Percentiles rank a stretch among this genome's conserved stretches.
These are phyloP conservation scores for Tapirus indicus DNA, from an alignment of 2,797 vertebrate genomes.

Conservation along the genomic window DNA sequence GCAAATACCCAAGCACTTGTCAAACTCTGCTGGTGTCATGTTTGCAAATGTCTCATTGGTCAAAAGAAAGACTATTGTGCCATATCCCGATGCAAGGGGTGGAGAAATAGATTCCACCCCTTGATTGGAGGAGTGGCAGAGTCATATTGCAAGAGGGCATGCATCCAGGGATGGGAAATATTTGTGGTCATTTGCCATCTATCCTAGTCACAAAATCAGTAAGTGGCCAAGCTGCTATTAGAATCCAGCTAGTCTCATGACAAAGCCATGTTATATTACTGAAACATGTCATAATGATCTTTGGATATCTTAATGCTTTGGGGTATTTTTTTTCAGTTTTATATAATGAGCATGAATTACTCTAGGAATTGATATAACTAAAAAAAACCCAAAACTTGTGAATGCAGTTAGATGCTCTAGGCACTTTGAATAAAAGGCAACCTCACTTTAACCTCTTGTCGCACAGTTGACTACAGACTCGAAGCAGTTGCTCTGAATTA, in stretches of 20 bases:
- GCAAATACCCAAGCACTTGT: neutral
- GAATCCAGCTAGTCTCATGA: neutral
- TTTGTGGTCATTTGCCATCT: neutral
- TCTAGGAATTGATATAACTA: neutral
- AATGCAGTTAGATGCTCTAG: neutral
- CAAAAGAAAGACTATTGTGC: neutral
- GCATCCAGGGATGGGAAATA: neutral
- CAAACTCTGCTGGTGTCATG: neutral
- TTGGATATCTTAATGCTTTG: neutral
- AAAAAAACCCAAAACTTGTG: neutral
- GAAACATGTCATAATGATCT: neutral
- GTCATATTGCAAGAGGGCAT: neutral
- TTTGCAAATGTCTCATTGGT: neutral
- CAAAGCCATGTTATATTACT: neutral
- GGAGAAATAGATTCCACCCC: neutral
- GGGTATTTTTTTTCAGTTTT: neutral
- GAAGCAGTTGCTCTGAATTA: neutral
- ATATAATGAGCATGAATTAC: neutral
- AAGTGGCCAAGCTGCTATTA: neutral
- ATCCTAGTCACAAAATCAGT: neutral
- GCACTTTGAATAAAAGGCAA: slow-evolving; percentile 16
- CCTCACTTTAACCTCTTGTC: neutral
- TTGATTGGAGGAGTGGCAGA: neutral
- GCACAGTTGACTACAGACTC: neutral
- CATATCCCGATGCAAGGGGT: neutral